phyloP scores from a whole-genome alignment of 2,113 vertebrate genomes.

The Hyaena hyaena region DNA sequence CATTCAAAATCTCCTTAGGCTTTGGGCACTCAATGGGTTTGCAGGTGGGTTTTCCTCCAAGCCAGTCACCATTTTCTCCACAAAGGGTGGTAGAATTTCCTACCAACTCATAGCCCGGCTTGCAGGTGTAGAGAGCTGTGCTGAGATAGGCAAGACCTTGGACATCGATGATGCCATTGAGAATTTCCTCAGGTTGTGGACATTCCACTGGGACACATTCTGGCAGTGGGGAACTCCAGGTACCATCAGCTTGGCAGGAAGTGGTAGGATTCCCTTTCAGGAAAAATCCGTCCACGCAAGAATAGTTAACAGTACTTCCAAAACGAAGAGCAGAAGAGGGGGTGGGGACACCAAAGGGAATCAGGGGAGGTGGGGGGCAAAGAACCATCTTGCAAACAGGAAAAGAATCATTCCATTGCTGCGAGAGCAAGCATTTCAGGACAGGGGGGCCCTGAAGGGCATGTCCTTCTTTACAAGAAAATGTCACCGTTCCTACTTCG shows the following conservation, averaged over 20 bases:
- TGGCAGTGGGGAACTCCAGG: constrained; percentile 93
- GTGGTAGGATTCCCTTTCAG: constrained; percentile 87
- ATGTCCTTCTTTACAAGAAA: constrained; percentile 95
- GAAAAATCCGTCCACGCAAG: constrained; percentile 94
- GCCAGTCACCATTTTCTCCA: constrained; percentile 95
- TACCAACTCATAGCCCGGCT: constrained; percentile 91
- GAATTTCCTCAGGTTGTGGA: constrained; percentile 94
- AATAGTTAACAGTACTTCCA: constrained; percentile 90
- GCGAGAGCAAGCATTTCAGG: constrained; percentile 92
- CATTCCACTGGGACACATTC: constrained; percentile 97
- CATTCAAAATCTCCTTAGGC: constrained; percentile 91
- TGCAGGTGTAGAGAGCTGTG: constrained; percentile 96
- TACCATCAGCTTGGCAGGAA: constrained; percentile 90
- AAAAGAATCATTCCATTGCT: constrained; percentile 96
- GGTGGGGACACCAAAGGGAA: constrained; percentile 90
- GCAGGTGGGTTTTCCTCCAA: constrained; percentile 93
- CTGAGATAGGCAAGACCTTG: constrained; percentile 98
- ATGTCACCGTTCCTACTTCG: constrained; percentile 90
- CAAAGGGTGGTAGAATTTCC: constrained; percentile 95
- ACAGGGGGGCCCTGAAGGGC: constrained; percentile 90
- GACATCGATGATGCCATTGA: constrained; percentile 94
- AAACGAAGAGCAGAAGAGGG: constrained; percentile 87
- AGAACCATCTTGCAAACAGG: constrained; percentile 93
- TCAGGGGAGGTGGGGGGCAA: constrained; percentile 91
- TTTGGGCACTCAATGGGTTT: constrained; percentile 92